These are phyloP conservation scores for Rhabdornis inornatus DNA, from an alignment of 2,113 vertebrate genomes.

Conservation along the genomic window DNA sequence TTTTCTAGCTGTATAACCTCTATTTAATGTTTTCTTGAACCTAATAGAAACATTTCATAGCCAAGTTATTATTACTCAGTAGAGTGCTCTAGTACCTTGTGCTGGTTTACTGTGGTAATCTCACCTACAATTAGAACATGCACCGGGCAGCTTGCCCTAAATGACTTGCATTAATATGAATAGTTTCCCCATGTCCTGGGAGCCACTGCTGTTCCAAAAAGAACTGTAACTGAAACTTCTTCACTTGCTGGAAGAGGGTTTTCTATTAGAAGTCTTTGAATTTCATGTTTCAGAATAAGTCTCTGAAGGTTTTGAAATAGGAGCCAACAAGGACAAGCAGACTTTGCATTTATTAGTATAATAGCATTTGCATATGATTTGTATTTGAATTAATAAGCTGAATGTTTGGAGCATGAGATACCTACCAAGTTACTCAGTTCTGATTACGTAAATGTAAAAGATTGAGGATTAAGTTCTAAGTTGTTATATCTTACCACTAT, in stretches of 20 bases:
- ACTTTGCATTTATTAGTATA: conserved; percentile 22
- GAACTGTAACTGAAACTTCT: not conserved
- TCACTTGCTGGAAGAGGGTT: not conserved
- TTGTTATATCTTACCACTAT: not conserved
- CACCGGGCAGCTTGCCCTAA: not conserved
- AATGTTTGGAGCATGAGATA: not conserved
- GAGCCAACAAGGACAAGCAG: not conserved
- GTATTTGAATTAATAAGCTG: conserved; percentile 12
- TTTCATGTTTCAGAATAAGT: not conserved
- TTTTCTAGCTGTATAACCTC: not conserved
- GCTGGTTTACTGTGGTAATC: not conserved
- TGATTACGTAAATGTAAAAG: not conserved
- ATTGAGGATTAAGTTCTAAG: not conserved
- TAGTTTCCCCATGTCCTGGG: not conserved
- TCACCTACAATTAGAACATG: not conserved
- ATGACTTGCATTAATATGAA: not conserved
- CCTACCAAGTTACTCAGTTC: not conserved
- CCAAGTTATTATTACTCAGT: not conserved
- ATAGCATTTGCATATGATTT: conserved; percentile 28
- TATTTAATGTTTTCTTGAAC: not conserved
- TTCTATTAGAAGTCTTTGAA: not conserved
- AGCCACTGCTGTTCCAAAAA: not conserved
- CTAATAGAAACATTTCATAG: not conserved
- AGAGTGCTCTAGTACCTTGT: not conserved
- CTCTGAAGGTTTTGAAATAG: conserved; percentile 9